A percentile compares a stretch with the other conserved stretches of the same genome.
These are phyloP conservation scores for Entomobrya multifasciata DNA, from an alignment of 2,888 invertebrate genomes.

Conservation along the genomic window DNA sequence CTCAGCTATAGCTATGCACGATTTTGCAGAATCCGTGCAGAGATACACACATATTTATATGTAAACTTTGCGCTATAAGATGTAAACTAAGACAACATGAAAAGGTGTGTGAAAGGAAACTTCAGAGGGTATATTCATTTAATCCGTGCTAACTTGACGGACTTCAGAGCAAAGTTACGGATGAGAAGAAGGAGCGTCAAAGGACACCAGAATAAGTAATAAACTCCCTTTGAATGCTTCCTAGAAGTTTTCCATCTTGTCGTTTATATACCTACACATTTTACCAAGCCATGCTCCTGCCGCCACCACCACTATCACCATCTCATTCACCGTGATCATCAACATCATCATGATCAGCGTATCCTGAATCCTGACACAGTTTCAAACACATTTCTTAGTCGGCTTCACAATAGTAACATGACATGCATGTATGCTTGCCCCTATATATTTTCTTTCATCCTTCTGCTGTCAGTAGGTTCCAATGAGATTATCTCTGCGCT, in stretches of 20 bases:
- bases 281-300: background rate
- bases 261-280: background rate
- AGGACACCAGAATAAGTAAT: slow-evolving; percentile 24
- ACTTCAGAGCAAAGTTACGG: background rate
- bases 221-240: slow-evolving; percentile 40
- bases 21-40: too few relatives aligned
- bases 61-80: too few relatives aligned
- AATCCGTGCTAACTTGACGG: slow-evolving; percentile 52
- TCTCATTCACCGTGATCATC: slow-evolving; percentile 37
- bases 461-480: slow-evolving; percentile 62
- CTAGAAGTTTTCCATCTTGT: slow-evolving; percentile 43
- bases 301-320: background rate
- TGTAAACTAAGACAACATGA: too few relatives aligned
- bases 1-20: too few relatives aligned
- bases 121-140: background rate
- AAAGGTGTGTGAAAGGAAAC: slow-evolving; percentile 23
- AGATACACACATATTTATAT: too few relatives aligned
- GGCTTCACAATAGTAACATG: background rate
- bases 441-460: slow-evolving; percentile 62
- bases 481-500: slow-evolving; percentile 60
- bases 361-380: slow-evolving; percentile 1
- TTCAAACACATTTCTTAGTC: background rate
- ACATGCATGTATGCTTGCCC: slow-evolving; percentile 15
- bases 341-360: background rate
- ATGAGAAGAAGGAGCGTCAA: background rate